Conservation (phyloP, 1,140 invertebrate species). For the Arion vulgaris region DNA sequence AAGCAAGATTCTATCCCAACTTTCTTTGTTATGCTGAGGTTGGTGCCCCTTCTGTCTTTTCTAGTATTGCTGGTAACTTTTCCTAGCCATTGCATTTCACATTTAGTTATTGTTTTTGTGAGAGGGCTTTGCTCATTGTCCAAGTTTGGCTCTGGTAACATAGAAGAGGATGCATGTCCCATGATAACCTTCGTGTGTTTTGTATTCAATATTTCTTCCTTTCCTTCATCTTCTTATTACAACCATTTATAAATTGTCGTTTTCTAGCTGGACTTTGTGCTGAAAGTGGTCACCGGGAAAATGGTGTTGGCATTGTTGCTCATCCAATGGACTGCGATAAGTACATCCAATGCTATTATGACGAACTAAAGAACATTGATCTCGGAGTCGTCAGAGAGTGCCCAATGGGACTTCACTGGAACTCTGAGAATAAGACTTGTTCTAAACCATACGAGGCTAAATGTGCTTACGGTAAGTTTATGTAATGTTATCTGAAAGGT, state of each 20-base stretch:
- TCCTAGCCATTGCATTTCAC: too few species aligned
- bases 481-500: too few species aligned
- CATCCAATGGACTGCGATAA: slow-evolving; percentile 57
- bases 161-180: too few species aligned
- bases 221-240: neutral
- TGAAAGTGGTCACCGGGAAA: slow-evolving; percentile 51
- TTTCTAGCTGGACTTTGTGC: slow-evolving; percentile 23
- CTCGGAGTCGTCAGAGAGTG: slow-evolving; percentile 48
- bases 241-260: neutral
- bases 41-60: too few species aligned
- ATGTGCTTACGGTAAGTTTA: slow-evolving; percentile 1
- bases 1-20: too few species aligned
- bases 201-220: too few species aligned
- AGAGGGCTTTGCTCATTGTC: too few species aligned
- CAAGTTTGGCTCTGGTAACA: too few species aligned
- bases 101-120: too few species aligned
- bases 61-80: too few species aligned
- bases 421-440: slow-evolving; percentile 49
- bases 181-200: too few species aligned
- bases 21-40: too few species aligned
- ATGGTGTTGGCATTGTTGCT: slow-evolving; percentile 53
- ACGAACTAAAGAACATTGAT: slow-evolving; percentile 13
- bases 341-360: slow-evolving; percentile 55
- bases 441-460: slow-evolving; percentile 2
- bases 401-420: slow-evolving; percentile 55